Evolutionary conservation across 2,113 vertebrate species (phyloP).

Genomic region (Connochaetes taurinus): DNA sequence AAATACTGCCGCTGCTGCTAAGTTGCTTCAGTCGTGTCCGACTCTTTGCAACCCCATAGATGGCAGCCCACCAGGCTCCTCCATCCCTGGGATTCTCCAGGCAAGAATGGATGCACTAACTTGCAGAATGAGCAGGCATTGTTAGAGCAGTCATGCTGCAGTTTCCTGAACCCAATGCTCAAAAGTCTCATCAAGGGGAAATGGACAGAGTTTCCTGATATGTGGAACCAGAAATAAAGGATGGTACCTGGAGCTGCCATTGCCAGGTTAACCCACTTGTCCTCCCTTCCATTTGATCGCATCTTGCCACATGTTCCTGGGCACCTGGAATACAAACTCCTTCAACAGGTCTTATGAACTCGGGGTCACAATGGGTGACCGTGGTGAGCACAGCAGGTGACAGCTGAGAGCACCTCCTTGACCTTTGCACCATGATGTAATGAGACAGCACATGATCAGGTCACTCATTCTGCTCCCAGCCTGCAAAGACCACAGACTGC

Average conservation of each 20-base stretch:
- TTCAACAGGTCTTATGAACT: background rate
- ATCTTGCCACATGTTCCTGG: background rate
- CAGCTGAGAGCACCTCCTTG: background rate
- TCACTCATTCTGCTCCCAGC: background rate
- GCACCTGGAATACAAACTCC: background rate
- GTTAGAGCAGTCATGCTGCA: background rate
- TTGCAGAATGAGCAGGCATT: background rate
- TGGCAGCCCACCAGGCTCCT: background rate
- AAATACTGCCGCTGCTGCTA: background rate
- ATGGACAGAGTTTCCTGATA: background rate
- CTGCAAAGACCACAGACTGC: background rate
- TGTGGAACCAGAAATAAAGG: background rate
- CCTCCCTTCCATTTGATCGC: background rate
- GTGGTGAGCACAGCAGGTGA: background rate
- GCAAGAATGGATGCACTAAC: background rate
- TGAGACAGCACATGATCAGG: background rate
- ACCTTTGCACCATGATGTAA: background rate
- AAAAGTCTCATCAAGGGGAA: background rate
- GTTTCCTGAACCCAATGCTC: background rate
- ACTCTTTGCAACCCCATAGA: background rate
- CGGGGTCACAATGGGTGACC: accelerated
- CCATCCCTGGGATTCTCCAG: background rate
- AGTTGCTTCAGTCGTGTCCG: background rate
- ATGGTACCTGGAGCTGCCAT: background rate
- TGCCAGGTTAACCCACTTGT: accelerated